Base-by-base conservation (phyloP, 2,113 vertebrate genomes). In the Cyphomyrus plagiostoma region DNA sequence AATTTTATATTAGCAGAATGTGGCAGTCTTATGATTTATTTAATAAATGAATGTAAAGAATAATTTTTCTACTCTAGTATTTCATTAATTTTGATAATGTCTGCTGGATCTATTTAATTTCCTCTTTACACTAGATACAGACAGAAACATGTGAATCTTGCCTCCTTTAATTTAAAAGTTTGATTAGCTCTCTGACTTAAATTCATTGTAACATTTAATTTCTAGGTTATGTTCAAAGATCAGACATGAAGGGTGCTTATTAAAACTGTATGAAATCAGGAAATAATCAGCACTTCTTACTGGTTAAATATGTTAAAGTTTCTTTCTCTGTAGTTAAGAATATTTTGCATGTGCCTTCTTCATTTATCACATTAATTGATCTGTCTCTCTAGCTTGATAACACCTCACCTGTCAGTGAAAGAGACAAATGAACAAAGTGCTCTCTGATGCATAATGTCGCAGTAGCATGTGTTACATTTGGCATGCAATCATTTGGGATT, bases 401-500 rank as follows among this genome's bases (percentile, higher is more conserved):
- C 89, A 35, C 50, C 90, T 91, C 89, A 89, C 89, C 91, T 93
- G 84, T 74, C 90, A 93, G 89, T 88, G 91, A 94, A 93, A 92
- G 0, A 5, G 88, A 93, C 94, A 87, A 87, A 93, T 94, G 93
- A 84, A 90, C 93, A 94, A 94, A 91, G 74, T 5, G 90, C 92
- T 66, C 91, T 92, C 95, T 95, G 94, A 94, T 96, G 93, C 95
- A 90, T 93, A 93, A 15, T 7, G 46, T 53, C 6, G 35, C 52
- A 91, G 74, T 90, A 92, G 91, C 86, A 92, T 90, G 90, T 94
- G 82, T 92, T 92, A 92, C 91, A 93, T 92, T 95, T 92, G 92
- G 88, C 90, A 92, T 95, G 93, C 94, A 92, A 89, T 95, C 91
- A 92, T 92, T 93, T 95, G 94, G 94, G 93, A 94, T 95, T 96